Conservation (phyloP, 1,140 invertebrate genomes). For the Adoxophyes honmai region DNA sequence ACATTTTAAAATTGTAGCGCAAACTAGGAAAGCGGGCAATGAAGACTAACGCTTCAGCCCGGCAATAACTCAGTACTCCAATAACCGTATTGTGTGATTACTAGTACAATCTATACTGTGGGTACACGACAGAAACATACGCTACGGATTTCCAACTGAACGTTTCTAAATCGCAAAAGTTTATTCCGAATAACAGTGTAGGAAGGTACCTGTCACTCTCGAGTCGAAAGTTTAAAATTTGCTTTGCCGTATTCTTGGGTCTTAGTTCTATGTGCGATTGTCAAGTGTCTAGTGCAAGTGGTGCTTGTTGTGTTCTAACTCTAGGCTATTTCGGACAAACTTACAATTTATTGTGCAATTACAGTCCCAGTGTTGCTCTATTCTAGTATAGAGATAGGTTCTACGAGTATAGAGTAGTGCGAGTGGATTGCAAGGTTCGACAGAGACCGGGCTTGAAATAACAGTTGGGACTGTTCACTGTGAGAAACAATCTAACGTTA, state of each 20-base stretch:
- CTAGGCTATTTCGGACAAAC: slow-evolving; percentile 58
- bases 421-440: slow-evolving; percentile 20
- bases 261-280: slow-evolving; percentile 55
- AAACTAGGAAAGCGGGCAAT: no score
- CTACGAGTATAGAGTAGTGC: slow-evolving; percentile 52
- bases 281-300: slow-evolving; percentile 53
- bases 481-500: no score
- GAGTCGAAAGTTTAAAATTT: slow-evolving; percentile 10
- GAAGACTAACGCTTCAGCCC: background rate
- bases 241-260: slow-evolving; percentile 36
- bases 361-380: slow-evolving; percentile 49
- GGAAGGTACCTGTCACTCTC: background rate
- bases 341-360: slow-evolving; percentile 58
- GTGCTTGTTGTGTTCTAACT: slow-evolving; percentile 52
- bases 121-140: background rate
- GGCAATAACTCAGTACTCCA: no score
- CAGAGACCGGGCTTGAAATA: background rate
- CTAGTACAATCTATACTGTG: no score
- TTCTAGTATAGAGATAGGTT: slow-evolving; percentile 65
- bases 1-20: no score
- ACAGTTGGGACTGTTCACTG: background rate
- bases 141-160: background rate
- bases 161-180: slow-evolving; percentile 8
- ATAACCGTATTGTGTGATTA: no score
- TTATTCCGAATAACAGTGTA: background rate